These are phyloP conservation scores for Onthophagus taurus DNA, from an alignment of 1,140 invertebrate species.

Conservation along the genomic window DNA sequence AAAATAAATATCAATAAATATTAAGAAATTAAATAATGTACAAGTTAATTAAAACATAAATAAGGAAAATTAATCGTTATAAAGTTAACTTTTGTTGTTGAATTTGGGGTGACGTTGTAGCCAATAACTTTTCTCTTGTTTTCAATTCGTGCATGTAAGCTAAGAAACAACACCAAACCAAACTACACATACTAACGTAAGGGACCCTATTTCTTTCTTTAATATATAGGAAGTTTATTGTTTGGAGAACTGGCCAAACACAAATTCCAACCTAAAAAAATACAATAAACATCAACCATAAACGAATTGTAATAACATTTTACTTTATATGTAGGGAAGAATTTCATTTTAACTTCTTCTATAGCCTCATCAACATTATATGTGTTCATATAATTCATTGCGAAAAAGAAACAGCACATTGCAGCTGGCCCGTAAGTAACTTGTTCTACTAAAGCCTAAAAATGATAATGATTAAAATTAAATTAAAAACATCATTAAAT, in stretches of 20 bases:
- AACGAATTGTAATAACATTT: constrained; percentile 5
- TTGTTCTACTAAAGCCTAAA: constrained; percentile 68
- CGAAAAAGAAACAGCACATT: constrained; percentile 71
- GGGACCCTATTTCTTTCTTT: constrained; percentile 70
- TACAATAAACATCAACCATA: not conserved
- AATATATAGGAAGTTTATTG: constrained; percentile 69
- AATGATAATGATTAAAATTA: constrained; percentile 1
- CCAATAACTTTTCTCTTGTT: constrained; percentile 36
- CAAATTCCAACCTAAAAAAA: constrained; percentile 60
- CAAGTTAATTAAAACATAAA: too few relatives aligned
- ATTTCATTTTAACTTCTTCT: constrained; percentile 64
- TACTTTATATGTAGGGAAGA: constrained; percentile 74
- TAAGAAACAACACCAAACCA: constrained; percentile 76
- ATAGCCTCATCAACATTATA: constrained; percentile 56
- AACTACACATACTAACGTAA: constrained; percentile 74
- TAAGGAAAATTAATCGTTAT: not conserved
- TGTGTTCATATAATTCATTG: constrained; percentile 67
- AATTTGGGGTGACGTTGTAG: not conserved
- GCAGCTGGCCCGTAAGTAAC: constrained; percentile 71
- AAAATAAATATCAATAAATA: too few relatives aligned
- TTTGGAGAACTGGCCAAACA: constrained; percentile 74
- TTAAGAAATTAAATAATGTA: too few relatives aligned
- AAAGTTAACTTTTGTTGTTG: not conserved
- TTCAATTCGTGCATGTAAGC: constrained; percentile 77
- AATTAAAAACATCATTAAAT: not conserved